Base-by-base conservation (phyloP, 2,113 vertebrate genomes). In the Mola mola region DNA sequence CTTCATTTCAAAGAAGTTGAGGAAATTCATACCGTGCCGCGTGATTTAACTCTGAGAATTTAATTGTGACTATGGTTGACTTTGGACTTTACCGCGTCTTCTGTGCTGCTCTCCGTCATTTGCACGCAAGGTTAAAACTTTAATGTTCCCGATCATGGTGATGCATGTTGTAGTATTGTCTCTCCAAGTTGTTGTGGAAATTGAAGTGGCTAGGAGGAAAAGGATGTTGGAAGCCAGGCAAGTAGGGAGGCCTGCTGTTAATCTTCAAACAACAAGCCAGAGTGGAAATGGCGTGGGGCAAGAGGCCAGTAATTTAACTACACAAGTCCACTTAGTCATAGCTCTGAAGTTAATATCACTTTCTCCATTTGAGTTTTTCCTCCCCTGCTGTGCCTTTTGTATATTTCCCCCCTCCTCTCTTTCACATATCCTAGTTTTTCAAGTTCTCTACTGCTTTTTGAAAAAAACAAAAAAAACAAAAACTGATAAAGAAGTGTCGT, bases 181-280 rank as follows among this genome's bases (percentile, higher is more conserved):
- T 61, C 43, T 34, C 21, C 20, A 21, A 37, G 63, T 28, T 63
- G 69, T 36, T 60, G 36, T 9, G 12, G 62, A 58, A 6, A 41
- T 57, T 19, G 43, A 64, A 25, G 37, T 43, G 42, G 41, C 29
- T 24, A 36, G 55, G 34, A 71, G 52, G 52, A 52, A 63, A 63
- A 22, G 47, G 56, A 47, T 41, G 71, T 75, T 62, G 51, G 44
- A 48, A 69, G 64, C 11, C 7, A 70, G 31, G 51, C 19, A 42
- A 52, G 40, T 12, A 46, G 31, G 66, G 59, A 73, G 47, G 10
- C 36, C 51, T 65, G 63, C 61, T 75, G 72, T 79, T 86, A 79
- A 79, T 81, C 58, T 66, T 86, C 76, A 79, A 76, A 73, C 60
- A 59, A 37, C 4, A n/a, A 63, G 58, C 67, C 71, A 65, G 46